phyloP scores from a whole-genome alignment of 2,113 vertebrate genomes.

The Muscicapa adusta region DNA sequence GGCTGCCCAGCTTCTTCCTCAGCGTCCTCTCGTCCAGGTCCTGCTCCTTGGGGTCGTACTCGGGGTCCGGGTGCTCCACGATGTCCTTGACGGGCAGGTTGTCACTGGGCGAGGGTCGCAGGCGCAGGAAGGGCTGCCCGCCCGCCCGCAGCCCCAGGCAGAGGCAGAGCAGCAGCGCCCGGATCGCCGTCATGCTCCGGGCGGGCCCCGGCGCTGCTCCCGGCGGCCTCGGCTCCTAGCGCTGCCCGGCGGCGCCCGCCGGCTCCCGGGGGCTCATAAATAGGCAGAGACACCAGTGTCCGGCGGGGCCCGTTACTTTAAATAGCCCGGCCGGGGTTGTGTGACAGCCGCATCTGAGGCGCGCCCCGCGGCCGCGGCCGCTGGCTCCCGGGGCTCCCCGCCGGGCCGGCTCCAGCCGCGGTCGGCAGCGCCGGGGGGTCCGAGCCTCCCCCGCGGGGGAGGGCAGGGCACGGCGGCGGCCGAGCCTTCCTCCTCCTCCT shows the following conservation, averaged over 20 bases:
- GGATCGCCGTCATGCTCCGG: constrained; percentile 79
- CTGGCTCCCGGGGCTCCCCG: constrained; percentile 40
- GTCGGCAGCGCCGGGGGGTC: constrained; percentile 19
- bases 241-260: constrained; percentile 69
- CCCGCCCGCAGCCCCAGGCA: constrained; percentile 75
- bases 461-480: constrained; percentile 1
- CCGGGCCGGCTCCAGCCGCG: constrained; percentile 47
- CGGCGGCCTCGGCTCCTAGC: constrained; percentile 47
- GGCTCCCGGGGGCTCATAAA: constrained; percentile 81
- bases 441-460: constrained; percentile 6
- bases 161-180: constrained; percentile 76
- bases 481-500: constrained; percentile 6
- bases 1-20: constrained; percentile 86
- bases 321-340: constrained; percentile 84
- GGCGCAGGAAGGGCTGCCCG: constrained; percentile 82
- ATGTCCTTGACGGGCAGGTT: constrained; percentile 84
- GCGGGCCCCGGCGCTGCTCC: not conserved
- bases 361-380: constrained; percentile 14
- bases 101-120: constrained; percentile 86
- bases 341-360: constrained; percentile 74
- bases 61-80: constrained; percentile 87
- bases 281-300: constrained; percentile 80
- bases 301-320: constrained; percentile 81
- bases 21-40: constrained; percentile 85
- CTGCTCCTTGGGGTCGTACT: constrained; percentile 89